Conservation (phyloP, 2,113 vertebrate species). For the Chaetodon trifascialis region DNA sequence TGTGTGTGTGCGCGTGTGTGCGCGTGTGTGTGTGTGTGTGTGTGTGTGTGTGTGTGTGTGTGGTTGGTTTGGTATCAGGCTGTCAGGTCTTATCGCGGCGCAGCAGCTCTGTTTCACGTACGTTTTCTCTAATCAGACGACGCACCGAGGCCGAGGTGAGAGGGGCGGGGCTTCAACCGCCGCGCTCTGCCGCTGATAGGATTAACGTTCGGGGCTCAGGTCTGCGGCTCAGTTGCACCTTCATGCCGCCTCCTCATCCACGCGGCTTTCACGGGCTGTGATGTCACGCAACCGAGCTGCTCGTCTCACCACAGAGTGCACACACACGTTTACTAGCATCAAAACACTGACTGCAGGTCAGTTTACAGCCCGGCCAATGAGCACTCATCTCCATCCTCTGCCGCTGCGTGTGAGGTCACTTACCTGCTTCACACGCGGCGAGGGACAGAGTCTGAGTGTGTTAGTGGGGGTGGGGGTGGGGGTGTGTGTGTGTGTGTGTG, state of each 20-base stretch:
- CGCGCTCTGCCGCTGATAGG: constrained; percentile 46
- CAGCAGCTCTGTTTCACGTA: constrained; percentile 47
- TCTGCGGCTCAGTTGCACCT: not conserved
- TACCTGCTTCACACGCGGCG: no score
- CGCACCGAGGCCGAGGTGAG: constrained; percentile 59
- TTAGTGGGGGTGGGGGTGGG: no score
- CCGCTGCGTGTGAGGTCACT: no score
- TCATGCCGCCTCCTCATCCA: not conserved
- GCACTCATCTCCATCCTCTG: no score
- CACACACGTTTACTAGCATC: no score
- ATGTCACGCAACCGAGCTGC: no score
- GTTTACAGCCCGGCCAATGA: no score
- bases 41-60: constrained; percentile 5
- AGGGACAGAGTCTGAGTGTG: no score
- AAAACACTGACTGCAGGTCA: no score
- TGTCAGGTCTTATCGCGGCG: constrained; percentile 72
- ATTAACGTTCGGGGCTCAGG: constrained; percentile 16
- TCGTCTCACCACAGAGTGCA: no score
- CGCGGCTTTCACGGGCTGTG: no score
- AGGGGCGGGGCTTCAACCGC: constrained; percentile 51
- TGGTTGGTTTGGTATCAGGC: not conserved
- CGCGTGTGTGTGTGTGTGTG: constrained; percentile 3
- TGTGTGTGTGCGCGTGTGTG: not conserved
- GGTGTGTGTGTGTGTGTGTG: not conserved
- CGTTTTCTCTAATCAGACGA: constrained; percentile 60